Evolutionary conservation across 1,140 invertebrate genomes (phyloP).

Genomic region (Melipona quadrifasciata): DNA sequence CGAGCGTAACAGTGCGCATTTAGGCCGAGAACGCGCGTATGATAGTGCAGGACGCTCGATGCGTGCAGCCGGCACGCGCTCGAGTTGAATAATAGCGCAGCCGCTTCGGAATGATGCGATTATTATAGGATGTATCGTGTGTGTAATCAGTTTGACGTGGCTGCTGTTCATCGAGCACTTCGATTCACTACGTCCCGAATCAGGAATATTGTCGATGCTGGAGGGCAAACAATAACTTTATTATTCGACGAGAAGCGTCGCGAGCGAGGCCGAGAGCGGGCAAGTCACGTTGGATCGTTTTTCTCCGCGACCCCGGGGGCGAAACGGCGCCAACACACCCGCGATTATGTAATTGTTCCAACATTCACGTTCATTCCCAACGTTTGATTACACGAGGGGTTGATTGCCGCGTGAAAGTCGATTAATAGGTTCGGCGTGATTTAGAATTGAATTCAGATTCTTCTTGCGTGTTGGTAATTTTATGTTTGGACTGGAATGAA

Average conservation of each 20-base stretch:
- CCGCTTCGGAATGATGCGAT: slow-evolving; percentile 17
- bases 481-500: not conserved
- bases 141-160: slow-evolving; percentile 6
- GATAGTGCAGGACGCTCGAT: too few species aligned
- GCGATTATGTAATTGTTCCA: not conserved
- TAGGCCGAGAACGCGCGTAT: not conserved
- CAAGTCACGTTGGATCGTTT: not conserved
- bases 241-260: not conserved
- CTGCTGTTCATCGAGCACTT: not conserved
- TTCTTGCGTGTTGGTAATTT: not conserved
- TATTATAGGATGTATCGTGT: slow-evolving; percentile 32
- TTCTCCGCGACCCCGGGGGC: not conserved
- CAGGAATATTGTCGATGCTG: slow-evolving; percentile 6
- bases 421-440: not conserved
- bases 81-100: slow-evolving; percentile 7
- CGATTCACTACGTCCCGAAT: not conserved
- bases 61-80: not conserved
- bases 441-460: not conserved
- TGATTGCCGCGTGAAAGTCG: not conserved
- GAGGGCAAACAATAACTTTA: slow-evolving; percentile 11
- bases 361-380: not conserved
- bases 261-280: not conserved
- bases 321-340: too few species aligned
- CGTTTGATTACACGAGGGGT: not conserved
- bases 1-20: slow-evolving; percentile 1